phyloP scores from a whole-genome alignment of 2,888 invertebrate genomes.

The Epistrophella euchroma region DNA sequence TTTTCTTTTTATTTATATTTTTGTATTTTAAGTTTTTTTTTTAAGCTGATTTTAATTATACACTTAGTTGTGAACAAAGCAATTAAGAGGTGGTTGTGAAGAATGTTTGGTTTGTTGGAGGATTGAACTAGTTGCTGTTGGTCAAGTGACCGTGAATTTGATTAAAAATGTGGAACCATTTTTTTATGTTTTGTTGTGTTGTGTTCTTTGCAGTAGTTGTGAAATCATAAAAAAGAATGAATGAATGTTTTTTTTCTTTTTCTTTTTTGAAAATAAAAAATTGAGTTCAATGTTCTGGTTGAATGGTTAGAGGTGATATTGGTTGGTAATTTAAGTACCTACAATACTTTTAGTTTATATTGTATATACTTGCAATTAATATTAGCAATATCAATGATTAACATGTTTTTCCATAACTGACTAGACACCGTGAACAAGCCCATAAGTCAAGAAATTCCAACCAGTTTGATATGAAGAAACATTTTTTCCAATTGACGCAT shows the following conservation, averaged over 20 bases:
- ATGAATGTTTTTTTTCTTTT: not conserved
- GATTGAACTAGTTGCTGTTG: conserved; percentile 54
- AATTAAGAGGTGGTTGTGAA: conserved; percentile 37
- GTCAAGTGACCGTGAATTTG: conserved; percentile 71
- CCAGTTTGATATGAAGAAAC: conserved; percentile 23
- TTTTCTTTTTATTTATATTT: conserved; percentile 23
- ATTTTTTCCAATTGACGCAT: conserved; percentile 21
- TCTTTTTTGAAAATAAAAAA: not conserved
- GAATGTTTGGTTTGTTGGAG: conserved; percentile 36
- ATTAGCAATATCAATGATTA: conserved; percentile 25
- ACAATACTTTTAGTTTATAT: not conserved
- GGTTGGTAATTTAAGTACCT: not conserved
- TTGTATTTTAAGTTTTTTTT: conserved; percentile 24
- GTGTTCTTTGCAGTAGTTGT: not conserved
- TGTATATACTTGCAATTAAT: conserved; percentile 8
- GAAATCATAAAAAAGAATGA: conserved; percentile 16
- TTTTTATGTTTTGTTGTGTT: conserved; percentile 10
- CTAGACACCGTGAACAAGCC: conserved; percentile 25
- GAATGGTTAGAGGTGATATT: conserved; percentile 19
- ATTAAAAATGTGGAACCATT: conserved; percentile 57
- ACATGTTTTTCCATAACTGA: conserved; percentile 23
- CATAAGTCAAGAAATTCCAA: conserved; percentile 17
- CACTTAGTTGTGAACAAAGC: conserved; percentile 48
- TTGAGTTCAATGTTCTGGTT: conserved; percentile 27
- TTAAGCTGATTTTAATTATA: conserved; percentile 58